phyloP scores from a whole-genome alignment of 53 echinoderm and acorn worm genomes.

The Hippasteria phrygiana region DNA sequence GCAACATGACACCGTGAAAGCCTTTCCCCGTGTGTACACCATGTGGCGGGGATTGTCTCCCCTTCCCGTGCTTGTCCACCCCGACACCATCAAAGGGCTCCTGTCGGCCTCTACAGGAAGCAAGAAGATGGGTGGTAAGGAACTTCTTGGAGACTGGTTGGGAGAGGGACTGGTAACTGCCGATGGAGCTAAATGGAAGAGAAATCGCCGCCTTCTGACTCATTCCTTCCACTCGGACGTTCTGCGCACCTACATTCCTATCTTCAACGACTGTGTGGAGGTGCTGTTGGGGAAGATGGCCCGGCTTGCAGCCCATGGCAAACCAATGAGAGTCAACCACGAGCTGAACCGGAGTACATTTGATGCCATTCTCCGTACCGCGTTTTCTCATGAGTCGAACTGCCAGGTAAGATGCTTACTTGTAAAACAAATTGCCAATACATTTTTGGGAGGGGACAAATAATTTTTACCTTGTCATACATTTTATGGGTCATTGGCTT shows the following conservation, averaged over 20 bases:
- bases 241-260: conserved; percentile 19
- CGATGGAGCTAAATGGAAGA: conserved; percentile 36
- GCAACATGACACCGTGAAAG: not conserved
- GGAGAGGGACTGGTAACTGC: not conserved
- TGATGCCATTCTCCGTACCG: conserved; percentile 21
- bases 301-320: not conserved
- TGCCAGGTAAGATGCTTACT: conserved; percentile 31
- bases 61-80: conserved; percentile 22
- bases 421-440: too few species aligned
- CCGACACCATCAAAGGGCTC: conserved; percentile 18
- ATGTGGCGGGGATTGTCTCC: not conserved
- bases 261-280: conserved; percentile 42
- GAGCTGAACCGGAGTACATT: conserved; percentile 6
- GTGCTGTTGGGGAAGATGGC: conserved; percentile 28
- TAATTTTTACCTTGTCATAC: too few species aligned
- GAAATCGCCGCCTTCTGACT: conserved; percentile 36
- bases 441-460: too few species aligned
- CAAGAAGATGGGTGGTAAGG: not conserved
- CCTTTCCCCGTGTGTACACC: conserved; percentile 5
- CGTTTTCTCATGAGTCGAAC: conserved; percentile 34
- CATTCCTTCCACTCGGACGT: conserved; percentile 21
- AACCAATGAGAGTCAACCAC: not conserved
- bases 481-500: too few species aligned
- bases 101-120: not conserved
- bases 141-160: not conserved